Base-by-base conservation (phyloP, 2,888 invertebrate species). In the Trachelus troglodyta region DNA sequence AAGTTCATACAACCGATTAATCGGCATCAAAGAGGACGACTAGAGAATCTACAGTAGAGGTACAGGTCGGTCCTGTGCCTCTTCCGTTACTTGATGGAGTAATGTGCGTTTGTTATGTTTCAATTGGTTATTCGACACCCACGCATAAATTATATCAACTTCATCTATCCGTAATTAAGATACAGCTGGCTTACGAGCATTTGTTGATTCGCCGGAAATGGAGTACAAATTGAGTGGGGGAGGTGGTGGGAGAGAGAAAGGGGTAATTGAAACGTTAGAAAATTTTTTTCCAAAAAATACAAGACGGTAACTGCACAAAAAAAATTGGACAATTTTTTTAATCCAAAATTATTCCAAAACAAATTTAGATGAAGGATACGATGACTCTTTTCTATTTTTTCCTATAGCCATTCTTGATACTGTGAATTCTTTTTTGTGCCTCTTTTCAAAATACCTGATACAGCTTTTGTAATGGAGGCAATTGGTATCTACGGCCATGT, bases 51-150 rank as follows among this genome's bases (percentile, higher is more conserved):
- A 2, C 40, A 1, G 40, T 15, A 0, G 6, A 40, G 40, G 40
- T 15, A 40, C 40, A 40, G 40, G 81, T 84, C 82, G 84, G 85
- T 77, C 85, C 84, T 84, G 85, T 87, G 85, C 85, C 87, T 89
- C 87, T 89, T 88, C 88, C 89, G 89, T 83, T 85, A 80, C 86
- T 88, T 89, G 90, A 90, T 90, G 89, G 85, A 90, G 89, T 89
- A 90, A 90, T 88, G 83, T 88, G 90, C 89, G 90, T 89, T 90
- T 87, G 88, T 90, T 89, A 89, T 89, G 87, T 90, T 90, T 87
- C 88, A 89, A 90, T 89, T 90, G 87, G 82, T 83, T 77, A 84
- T 84, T 85, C 75, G 80, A 84, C 84, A 83, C 89, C 90, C 86
- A 89, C 90, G 88, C 89, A 80, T 79, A 79, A 83, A 85, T 86